These are phyloP conservation scores for Crocodylus rhombifer DNA, from an alignment of 2,797 vertebrate species.

Conservation along the genomic window DNA sequence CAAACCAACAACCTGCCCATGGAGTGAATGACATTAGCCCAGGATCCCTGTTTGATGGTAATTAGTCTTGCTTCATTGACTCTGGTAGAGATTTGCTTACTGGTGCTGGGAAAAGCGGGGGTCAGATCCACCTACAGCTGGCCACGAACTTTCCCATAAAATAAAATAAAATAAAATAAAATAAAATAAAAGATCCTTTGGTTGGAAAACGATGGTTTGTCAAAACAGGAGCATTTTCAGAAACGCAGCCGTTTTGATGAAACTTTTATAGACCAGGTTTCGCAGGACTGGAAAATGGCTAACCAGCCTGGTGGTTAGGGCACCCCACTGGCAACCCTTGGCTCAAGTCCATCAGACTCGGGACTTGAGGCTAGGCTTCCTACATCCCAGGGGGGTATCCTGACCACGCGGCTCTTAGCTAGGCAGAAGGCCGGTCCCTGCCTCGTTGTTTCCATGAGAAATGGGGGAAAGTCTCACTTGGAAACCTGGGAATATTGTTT, in stretches of 20 bases:
- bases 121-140: constrained; percentile 24
- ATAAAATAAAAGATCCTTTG: background rate
- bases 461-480: background rate
- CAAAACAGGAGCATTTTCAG: constrained; percentile 40
- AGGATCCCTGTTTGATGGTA: background rate
- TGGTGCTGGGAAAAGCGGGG: background rate
- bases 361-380: background rate
- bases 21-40: background rate
- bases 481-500: background rate
- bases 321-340: background rate
- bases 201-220: background rate
- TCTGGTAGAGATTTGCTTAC: background rate
- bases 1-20: background rate
- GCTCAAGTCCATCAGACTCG: background rate
- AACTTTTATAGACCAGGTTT: constrained; percentile 35
- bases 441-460: background rate
- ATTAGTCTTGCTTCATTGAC: background rate
- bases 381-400: background rate
- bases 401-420: background rate
- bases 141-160: constrained; percentile 30
- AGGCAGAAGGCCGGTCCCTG: fast-evolving
- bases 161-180: too few species aligned
- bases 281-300: background rate
- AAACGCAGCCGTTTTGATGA: background rate
- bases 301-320: background rate